phyloP scores from a whole-genome alignment of 2,797 vertebrate genomes.

The Pseudotriccus pelzelni region DNA sequence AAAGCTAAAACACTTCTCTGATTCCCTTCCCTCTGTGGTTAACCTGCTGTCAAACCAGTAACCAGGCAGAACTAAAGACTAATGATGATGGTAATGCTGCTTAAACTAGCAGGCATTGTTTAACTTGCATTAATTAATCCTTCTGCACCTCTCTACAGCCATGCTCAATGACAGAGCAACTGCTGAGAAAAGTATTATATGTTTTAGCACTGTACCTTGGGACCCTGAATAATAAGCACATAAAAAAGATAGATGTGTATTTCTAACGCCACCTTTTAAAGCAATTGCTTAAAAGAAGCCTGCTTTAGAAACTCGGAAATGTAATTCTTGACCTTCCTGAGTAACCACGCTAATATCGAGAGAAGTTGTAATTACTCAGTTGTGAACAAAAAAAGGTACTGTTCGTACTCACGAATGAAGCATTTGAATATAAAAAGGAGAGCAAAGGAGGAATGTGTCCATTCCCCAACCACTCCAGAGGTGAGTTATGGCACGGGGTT shows the following conservation, averaged over 20 bases:
- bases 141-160: background rate
- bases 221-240: slow-evolving; percentile 54
- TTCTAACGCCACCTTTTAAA: slow-evolving; percentile 40
- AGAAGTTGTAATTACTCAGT: slow-evolving; percentile 10
- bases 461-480: background rate
- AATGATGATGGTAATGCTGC: background rate
- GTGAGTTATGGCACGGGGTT: background rate
- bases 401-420: background rate
- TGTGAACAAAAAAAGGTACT: background rate
- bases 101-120: background rate
- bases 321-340: slow-evolving; percentile 51
- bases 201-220: background rate
- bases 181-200: slow-evolving; percentile 14
- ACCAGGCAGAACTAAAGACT: background rate
- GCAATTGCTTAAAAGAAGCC: slow-evolving; percentile 30
- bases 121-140: background rate
- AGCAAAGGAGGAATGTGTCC: background rate
- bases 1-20: background rate
- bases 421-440: background rate
- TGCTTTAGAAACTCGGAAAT: slow-evolving; percentile 1
- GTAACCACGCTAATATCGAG: slow-evolving; percentile 28
- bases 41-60: background rate
- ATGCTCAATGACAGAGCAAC: slow-evolving; percentile 39
- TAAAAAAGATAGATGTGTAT: slow-evolving; percentile 61
- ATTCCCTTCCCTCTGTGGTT: background rate